Conservation (phyloP, 2,888 invertebrate genomes). For the Nemotelus pantherinus region DNA sequence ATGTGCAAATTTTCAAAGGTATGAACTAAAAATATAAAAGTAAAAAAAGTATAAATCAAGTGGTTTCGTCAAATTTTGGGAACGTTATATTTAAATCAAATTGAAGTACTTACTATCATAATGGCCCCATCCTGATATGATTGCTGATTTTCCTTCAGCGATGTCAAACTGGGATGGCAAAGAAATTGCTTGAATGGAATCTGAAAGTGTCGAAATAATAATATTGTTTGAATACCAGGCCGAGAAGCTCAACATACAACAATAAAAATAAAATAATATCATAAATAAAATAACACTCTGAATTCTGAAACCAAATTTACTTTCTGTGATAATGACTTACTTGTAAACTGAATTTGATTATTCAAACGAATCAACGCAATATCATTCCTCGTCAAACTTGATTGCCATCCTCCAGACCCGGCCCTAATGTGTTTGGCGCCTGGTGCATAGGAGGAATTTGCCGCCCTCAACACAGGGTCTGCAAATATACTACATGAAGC, state of each 20-base stretch:
- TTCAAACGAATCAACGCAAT: slow-evolving; percentile 30
- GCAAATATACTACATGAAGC: too few relatives aligned
- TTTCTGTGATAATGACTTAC: background rate
- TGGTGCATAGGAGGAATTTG: too few relatives aligned
- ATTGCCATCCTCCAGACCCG: too few relatives aligned
- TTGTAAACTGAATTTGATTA: background rate
- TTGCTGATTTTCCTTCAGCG: background rate
- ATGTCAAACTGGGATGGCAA: background rate
- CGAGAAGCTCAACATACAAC: background rate
- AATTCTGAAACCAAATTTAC: too few relatives aligned
- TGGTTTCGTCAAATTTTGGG: too few relatives aligned
- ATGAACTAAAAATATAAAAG: too few relatives aligned
- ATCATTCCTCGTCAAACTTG: background rate
- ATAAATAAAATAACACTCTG: too few relatives aligned
- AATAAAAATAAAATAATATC: background rate
- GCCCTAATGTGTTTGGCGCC: too few relatives aligned
- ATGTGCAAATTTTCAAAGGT: background rate
- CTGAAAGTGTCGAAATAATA: slow-evolving; percentile 7
- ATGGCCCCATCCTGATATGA: slow-evolving; percentile 32
- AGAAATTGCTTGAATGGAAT: background rate
- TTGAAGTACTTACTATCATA: slow-evolving; percentile 12
- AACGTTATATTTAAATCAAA: too few relatives aligned
- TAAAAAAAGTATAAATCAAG: too few relatives aligned
- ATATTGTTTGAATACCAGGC: background rate
- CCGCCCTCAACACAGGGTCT: too few relatives aligned